Conservation (phyloP, 2,797 vertebrate species). For the Rhinatrema bivittatum region DNA sequence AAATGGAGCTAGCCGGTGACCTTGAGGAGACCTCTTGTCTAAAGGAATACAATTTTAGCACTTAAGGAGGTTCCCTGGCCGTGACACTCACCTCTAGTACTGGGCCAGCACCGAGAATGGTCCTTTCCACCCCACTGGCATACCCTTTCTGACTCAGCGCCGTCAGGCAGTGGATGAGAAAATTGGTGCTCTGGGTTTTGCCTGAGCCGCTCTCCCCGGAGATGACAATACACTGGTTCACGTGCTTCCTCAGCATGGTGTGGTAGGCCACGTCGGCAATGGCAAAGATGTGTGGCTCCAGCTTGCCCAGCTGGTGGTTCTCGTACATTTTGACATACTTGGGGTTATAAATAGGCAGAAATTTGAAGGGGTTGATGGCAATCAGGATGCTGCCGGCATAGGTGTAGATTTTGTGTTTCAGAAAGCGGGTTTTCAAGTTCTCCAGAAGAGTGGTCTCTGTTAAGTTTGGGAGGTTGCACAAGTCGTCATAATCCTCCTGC, state of each 20-base stretch:
- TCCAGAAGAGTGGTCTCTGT: conserved; percentile 79
- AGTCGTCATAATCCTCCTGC: conserved; percentile 82
- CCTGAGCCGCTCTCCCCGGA: conserved; percentile 96
- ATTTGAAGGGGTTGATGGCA: conserved; percentile 95
- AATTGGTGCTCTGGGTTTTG: conserved; percentile 97
- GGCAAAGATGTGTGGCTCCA: conserved; percentile 96
- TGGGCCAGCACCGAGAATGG: conserved; percentile 92
- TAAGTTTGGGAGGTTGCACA: conserved; percentile 86
- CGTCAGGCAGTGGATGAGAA: conserved; percentile 95
- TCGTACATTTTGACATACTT: conserved; percentile 98
- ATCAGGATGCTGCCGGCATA: conserved; percentile 96
- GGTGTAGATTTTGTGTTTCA: conserved; percentile 93
- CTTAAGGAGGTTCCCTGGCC: too few relatives aligned
- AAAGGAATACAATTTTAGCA: too few relatives aligned
- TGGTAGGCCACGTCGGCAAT: conserved; percentile 94
- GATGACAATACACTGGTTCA: conserved; percentile 97
- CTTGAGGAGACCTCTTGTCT: too few relatives aligned
- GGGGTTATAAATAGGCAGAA: conserved; percentile 96
- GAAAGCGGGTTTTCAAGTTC: conserved; percentile 82
- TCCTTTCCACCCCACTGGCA: conserved; percentile 93
- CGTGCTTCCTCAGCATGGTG: conserved; percentile 86
- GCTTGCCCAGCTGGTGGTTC: conserved; percentile 91
- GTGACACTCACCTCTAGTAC: conserved; percentile 89
- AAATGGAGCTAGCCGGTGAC: too few relatives aligned
- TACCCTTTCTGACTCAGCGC: conserved; percentile 97